Conservation (phyloP, 2,888 invertebrate genomes). For the Rutpela maculata region DNA sequence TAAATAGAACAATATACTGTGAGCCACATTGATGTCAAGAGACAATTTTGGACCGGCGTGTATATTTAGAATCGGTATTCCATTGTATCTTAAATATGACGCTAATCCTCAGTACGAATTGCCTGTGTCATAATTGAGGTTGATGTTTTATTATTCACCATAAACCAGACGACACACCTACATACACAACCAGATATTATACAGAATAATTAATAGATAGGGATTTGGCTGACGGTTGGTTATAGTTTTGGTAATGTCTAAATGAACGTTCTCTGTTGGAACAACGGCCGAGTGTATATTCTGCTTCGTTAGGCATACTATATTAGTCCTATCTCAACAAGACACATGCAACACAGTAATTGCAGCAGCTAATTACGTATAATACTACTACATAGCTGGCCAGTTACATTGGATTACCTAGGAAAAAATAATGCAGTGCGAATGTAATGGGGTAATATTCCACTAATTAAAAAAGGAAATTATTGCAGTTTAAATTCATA, state of each 20-base stretch:
- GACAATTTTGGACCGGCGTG: too few relatives aligned
- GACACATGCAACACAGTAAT: conserved; percentile 12
- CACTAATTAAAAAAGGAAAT: too few relatives aligned
- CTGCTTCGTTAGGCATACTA: conserved; percentile 18
- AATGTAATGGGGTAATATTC: too few relatives aligned
- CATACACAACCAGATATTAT: conserved; percentile 19
- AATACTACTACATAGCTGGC: not conserved
- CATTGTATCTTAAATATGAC: not conserved
- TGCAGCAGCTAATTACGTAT: conserved; percentile 19
- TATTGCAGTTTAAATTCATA: too few relatives aligned
- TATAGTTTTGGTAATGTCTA: conserved; percentile 17
- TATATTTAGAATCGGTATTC: not conserved
- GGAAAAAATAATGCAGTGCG: too few relatives aligned
- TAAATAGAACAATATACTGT: too few relatives aligned
- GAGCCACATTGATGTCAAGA: too few relatives aligned
- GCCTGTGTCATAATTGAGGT: not conserved
- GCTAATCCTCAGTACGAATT: conserved; percentile 11
- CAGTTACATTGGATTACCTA: not conserved
- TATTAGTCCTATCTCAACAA: conserved; percentile 22
- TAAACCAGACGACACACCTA: conserved; percentile 11
- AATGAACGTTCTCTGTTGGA: conserved; percentile 9
- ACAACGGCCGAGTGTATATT: conserved; percentile 5
- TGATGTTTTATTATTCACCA: conserved; percentile 21
- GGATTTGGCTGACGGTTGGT: conserved; percentile 6
- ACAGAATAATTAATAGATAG: conserved; percentile 25